Percentiles rank a stretch among this genome's conserved stretches.
Evolutionary conservation across 53 echinoderm and acorn worm species (phyloP).

Genomic region (Glandiceps talaboti): DNA sequence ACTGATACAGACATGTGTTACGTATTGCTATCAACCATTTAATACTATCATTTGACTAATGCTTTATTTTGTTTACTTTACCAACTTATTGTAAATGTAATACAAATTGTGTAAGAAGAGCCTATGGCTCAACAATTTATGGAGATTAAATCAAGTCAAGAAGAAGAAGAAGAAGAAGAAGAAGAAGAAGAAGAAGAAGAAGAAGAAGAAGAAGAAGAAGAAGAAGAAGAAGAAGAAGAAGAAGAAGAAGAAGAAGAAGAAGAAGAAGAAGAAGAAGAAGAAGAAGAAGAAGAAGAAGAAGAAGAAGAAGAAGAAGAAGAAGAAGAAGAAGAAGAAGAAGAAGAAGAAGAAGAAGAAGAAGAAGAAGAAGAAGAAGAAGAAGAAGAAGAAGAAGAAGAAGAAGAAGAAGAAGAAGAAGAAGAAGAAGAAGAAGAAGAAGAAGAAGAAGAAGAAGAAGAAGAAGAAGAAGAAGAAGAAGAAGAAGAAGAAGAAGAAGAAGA

Average conservation of each 20-base stretch:
- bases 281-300: slow-evolving; percentile 13
- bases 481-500: slow-evolving; percentile 9
- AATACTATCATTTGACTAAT: too few relatives aligned
- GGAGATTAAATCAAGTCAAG: neutral
- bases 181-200: slow-evolving; percentile 4
- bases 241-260: slow-evolving; percentile 13
- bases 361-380: slow-evolving; percentile 9
- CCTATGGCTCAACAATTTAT: too few relatives aligned
- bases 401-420: slow-evolving; percentile 9
- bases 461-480: slow-evolving; percentile 9
- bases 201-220: slow-evolving; percentile 12
- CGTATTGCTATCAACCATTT: too few relatives aligned
- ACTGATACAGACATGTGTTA: too few relatives aligned
- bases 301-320: slow-evolving; percentile 5
- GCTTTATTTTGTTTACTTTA: too few relatives aligned
- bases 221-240: slow-evolving; percentile 5
- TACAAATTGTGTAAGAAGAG: too few relatives aligned
- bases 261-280: slow-evolving; percentile 6
- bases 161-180: neutral
- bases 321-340: slow-evolving; percentile 11
- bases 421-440: slow-evolving; percentile 9
- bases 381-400: slow-evolving; percentile 15
- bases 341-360: slow-evolving; percentile 9
- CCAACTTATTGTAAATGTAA: too few relatives aligned
- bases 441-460: slow-evolving; percentile 10